Evolutionary conservation across 1,140 invertebrate species (phyloP), one percentile per base, ranked within the genome.

Genomic region (Pentalonia nigronervosa): DNA sequence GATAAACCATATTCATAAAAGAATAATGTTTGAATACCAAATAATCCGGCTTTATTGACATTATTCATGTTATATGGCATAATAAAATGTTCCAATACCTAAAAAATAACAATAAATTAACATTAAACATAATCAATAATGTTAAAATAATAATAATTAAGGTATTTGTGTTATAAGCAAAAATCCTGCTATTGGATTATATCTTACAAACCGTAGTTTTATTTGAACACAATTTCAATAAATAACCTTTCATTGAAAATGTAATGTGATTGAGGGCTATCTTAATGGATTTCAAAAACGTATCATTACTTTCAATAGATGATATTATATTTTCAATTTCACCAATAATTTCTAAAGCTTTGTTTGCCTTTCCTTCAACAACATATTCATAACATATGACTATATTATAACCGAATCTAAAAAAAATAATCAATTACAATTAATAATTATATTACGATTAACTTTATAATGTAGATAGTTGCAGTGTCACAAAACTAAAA

Each of bases 341-440:
- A 25, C 17, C 6, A 36, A 92, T 83, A 8, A 34, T 84, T 25
- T 84, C 14, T 20, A 92, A 83, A 17, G 91, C 91, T 50, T 83
- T 34, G 1, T 53, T 25, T 23, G 25, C 0, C 25, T 92, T 48
- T 34, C 41, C 47, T 92, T 92, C 53, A 21, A 7, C 3, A 81
- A 53, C 53, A 50, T 92, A 84, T 81, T 92, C 91, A 83, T 92
- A 92, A 53, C 41, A 83, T 50, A 92, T 92, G 25, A 92, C 91
- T 48, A 92, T 34, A 25, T 92, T 83, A 50, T 92, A 92, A 83
- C 34, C 47, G 36, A 83, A 92, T 34, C 91, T 92, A n/a, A 14
- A 84, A 88, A n/a, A 53, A 67, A 67, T 67, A 9, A 41, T 41
- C 48, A 50, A 50, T 56, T 90, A 7, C 21, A 67, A 67, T n/a